Evolutionary conservation across 2,888 invertebrate species (phyloP), one percentile per base, ranked within the genome.

Genomic region (Pedicia rivosa): DNA sequence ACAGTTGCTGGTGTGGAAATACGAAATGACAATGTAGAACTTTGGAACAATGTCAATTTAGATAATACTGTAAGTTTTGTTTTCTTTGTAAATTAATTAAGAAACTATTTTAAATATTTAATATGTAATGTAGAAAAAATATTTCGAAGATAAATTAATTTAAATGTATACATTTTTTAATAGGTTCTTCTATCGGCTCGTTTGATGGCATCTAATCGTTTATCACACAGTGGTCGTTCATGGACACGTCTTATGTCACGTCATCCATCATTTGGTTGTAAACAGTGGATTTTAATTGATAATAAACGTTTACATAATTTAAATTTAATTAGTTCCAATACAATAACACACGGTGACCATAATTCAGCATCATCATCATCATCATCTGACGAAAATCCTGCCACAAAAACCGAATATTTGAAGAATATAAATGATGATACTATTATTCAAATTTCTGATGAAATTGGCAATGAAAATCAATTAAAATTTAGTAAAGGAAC

Each of bases 231-330:
- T 48, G 79, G 79, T 2, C 64, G 68, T 38, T 66, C 73, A 4
- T 92, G 91, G 91, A 72, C 76, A 1, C 65, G 70, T 28, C 59
- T 70, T 2, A 71, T 90, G 49, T 66, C 72, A 0, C 61, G 63
- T 6, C 75, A 84, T 63, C 81, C 83, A 22, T 80, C 78, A 12
- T 84, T 84, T 29, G 82, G 82, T 40, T 79, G 79, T 55, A 84
- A 86, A 52, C 87, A 91, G 54, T 92, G 90, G 90, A 70, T 87
- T 47, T 66, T 81, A 5, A 68, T 86, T 0, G 81, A 87, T 55
- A 77, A 77, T 50, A 72, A 71, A 35, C 65, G 66, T 12, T 35
- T 35, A 13, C 20, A 13, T 5, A 17, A 32, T 14, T 12, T 19
- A 14, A 24, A 25, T 9, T 25, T 24, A 7, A 24, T 13, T 15